phyloP scores from a whole-genome alignment of 2,888 invertebrate species.

The Hydropsyche betteni region DNA sequence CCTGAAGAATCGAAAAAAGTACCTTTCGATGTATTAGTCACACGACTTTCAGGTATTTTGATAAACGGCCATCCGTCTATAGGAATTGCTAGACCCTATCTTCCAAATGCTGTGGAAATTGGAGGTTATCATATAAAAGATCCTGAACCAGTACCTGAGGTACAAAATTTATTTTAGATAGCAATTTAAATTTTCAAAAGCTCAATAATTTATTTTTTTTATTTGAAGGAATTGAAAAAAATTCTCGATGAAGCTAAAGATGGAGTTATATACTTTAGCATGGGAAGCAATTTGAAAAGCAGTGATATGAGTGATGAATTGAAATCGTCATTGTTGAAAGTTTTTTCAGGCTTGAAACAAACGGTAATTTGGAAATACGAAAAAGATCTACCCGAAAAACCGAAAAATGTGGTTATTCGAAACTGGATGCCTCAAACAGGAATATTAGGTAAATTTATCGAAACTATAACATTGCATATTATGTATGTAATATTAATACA shows the following conservation, averaged over 20 bases:
- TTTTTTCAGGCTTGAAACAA: conserved; percentile 55
- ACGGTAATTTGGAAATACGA: conserved; percentile 56
- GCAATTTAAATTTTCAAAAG: too few species aligned
- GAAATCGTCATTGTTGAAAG: conserved; percentile 52
- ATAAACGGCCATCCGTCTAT: conserved; percentile 51
- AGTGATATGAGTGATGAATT: conserved; percentile 52
- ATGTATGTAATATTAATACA: conserved; percentile 35
- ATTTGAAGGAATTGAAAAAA: conserved; percentile 53
- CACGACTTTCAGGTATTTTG: conserved; percentile 48
- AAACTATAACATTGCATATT: conserved; percentile 60
- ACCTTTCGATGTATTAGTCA: conserved; percentile 40
- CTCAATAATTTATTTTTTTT: background rate
- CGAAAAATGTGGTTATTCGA: conserved; percentile 59
- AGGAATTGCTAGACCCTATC: conserved; percentile 48
- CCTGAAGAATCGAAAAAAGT: conserved; percentile 47
- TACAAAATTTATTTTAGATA: background rate
- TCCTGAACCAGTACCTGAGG: conserved; percentile 45
- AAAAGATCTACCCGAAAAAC: conserved; percentile 55
- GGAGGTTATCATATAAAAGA: conserved; percentile 52
- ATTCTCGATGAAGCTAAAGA: conserved; percentile 53
- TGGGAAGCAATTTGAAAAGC: conserved; percentile 54
- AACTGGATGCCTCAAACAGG: conserved; percentile 58
- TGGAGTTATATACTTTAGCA: conserved; percentile 55
- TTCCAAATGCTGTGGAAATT: conserved; percentile 49
- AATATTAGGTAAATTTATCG: conserved; percentile 56